Conservation (phyloP, 2,888 invertebrate genomes). For the Euplagia quadripunctaria region DNA sequence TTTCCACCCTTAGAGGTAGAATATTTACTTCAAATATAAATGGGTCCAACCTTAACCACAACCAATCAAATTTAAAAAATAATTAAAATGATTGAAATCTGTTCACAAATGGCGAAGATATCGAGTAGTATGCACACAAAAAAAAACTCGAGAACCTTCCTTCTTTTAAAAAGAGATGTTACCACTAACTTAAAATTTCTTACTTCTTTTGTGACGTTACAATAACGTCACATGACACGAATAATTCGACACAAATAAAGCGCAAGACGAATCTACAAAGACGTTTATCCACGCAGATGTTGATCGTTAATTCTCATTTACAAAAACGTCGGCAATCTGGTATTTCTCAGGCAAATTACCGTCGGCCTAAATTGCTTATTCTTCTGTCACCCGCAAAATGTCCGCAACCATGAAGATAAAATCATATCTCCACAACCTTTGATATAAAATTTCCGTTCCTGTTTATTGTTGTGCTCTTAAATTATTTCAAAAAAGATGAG, state of each 20-base stretch:
- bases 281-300: slow-evolving; percentile 14
- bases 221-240: background rate
- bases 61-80: too few species aligned
- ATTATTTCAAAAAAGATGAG: background rate
- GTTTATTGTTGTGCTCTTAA: slow-evolving; percentile 22
- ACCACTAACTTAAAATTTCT: background rate
- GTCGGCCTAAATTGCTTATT: slow-evolving; percentile 34
- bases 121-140: too few species aligned
- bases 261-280: slow-evolving; percentile 20
- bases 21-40: too few species aligned
- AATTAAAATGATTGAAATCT: too few species aligned
- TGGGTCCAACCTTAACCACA: too few species aligned
- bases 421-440: slow-evolving; percentile 28
- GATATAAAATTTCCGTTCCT: slow-evolving; percentile 35
- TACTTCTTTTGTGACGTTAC: background rate
- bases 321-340: slow-evolving; percentile 29
- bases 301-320: slow-evolving; percentile 41
- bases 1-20: too few species aligned
- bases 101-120: too few species aligned
- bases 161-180: too few species aligned
- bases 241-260: slow-evolving; percentile 20
- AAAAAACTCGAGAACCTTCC: too few species aligned
- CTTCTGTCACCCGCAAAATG: slow-evolving; percentile 20
- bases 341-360: slow-evolving; percentile 37
- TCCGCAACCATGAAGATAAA: slow-evolving; percentile 19